Evolutionary conservation across 1,140 invertebrate species (phyloP).

Genomic region (Pomphorhynchus laevis): DNA sequence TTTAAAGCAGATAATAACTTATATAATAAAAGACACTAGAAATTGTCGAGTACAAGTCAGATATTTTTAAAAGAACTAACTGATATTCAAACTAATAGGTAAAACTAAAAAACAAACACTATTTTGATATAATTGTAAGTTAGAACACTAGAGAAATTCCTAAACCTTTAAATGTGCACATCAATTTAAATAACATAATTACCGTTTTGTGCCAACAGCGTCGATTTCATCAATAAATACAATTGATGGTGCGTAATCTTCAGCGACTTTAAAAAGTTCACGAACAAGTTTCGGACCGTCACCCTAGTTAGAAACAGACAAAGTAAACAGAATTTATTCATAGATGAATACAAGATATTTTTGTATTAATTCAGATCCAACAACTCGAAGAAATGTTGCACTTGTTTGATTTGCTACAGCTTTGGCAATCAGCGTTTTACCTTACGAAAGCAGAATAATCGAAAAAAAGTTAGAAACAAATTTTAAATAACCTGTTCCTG

Average conservation of each 20-base stretch:
- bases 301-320: constrained; percentile 26
- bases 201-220: constrained; percentile 82
- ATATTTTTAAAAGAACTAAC: no score
- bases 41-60: no score
- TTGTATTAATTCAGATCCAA: constrained; percentile 91
- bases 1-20: no score
- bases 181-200: constrained; percentile 1
- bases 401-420: constrained; percentile 98
- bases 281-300: constrained; percentile 92
- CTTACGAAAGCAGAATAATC: no score
- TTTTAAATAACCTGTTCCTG: constrained; percentile 36
- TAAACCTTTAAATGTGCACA: neutral
- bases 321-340: neutral
- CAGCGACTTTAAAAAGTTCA: constrained; percentile 81
- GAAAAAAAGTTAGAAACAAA: constrained; percentile 8
- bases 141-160: no score
- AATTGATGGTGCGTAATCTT: constrained; percentile 94
- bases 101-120: no score
- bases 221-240: constrained; percentile 99
- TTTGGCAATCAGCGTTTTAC: constrained; percentile 84
- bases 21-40: no score
- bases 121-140: no score
- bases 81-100: no score
- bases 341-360: constrained; percentile 43
- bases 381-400: constrained; percentile 82